Evolutionary conservation across 1,140 invertebrate genomes (phyloP).

Genomic region (Mactra quadrangularis): DNA sequence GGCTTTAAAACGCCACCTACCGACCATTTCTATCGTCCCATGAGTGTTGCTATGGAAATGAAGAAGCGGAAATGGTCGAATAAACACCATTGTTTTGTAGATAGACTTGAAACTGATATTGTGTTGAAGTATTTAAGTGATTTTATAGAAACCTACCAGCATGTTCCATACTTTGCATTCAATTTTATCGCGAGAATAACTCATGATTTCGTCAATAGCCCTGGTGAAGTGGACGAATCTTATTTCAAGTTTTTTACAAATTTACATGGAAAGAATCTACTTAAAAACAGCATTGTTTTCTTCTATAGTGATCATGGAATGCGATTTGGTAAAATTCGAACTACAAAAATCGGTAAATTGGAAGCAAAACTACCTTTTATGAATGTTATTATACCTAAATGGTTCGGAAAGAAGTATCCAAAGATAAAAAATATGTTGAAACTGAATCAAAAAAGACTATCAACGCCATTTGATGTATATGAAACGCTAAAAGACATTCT

Average conservation of each 20-base stretch:
- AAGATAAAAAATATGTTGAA: slow-evolving; percentile 88
- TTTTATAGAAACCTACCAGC: slow-evolving; percentile 72
- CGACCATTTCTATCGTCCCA: slow-evolving; percentile 84
- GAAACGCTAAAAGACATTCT: slow-evolving; percentile 82
- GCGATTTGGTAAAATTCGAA: slow-evolving; percentile 91
- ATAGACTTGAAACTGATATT: slow-evolving; percentile 78
- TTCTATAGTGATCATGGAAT: slow-evolving; percentile 97
- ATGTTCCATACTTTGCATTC: slow-evolving; percentile 81
- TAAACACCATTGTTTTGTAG: slow-evolving; percentile 77
- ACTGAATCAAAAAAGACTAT: slow-evolving; percentile 86
- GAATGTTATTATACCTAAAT: slow-evolving; percentile 90
- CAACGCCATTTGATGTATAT: slow-evolving; percentile 85
- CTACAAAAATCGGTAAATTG: slow-evolving; percentile 92
- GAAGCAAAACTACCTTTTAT: slow-evolving; percentile 95
- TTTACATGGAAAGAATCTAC: slow-evolving; percentile 74
- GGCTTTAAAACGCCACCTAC: slow-evolving; percentile 84
- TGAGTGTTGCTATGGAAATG: slow-evolving; percentile 80
- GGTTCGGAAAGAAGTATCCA: slow-evolving; percentile 88
- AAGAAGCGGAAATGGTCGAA: slow-evolving; percentile 76
- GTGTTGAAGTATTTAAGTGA: slow-evolving; percentile 77
- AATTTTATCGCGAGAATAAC: slow-evolving; percentile 81
- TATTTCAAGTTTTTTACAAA: slow-evolving; percentile 78
- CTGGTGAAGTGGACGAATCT: slow-evolving; percentile 76
- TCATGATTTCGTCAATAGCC: slow-evolving; percentile 81
- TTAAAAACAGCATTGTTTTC: slow-evolving; percentile 88